Evolutionary conservation across 2,888 invertebrate species (phyloP).

Genomic region (Trachelus stipa): DNA sequence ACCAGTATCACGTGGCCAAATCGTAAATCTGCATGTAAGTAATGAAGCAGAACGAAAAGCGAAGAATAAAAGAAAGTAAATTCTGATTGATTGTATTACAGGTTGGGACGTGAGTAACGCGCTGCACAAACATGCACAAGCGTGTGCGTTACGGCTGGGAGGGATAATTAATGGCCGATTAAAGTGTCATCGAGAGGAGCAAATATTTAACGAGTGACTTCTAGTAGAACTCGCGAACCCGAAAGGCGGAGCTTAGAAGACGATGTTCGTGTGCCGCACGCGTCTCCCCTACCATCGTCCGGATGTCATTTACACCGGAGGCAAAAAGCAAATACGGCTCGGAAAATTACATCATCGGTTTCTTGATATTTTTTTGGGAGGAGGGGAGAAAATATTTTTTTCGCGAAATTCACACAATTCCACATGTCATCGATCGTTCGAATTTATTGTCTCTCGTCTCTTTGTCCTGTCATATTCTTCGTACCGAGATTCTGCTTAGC

Average conservation of each 20-base stretch:
- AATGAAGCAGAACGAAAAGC: not conserved
- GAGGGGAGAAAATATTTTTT: too few species aligned
- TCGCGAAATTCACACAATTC: not conserved
- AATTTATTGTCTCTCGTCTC: not conserved
- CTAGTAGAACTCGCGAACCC: not conserved
- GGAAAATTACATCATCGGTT: not conserved
- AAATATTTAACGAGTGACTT: conserved; percentile 43
- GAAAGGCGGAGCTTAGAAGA: not conserved
- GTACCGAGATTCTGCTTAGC: not conserved
- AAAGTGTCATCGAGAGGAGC: conserved; percentile 33
- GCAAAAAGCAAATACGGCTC: not conserved
- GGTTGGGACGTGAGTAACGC: not conserved
- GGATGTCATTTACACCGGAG: not conserved
- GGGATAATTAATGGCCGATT: conserved; percentile 40
- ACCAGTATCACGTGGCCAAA: too few species aligned
- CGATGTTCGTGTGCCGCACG: not conserved
- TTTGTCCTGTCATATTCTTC: not conserved
- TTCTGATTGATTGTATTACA: not conserved
- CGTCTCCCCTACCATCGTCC: not conserved
- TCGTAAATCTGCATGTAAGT: not conserved
- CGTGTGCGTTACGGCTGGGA: not conserved
- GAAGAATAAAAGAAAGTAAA: not conserved
- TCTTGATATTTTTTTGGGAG: not conserved
- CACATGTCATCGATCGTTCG: not conserved
- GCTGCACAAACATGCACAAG: not conserved